These are phyloP conservation scores for Margaritifera margaritifera DNA, from an alignment of 2,888 invertebrate genomes.

Conservation along the genomic window DNA sequence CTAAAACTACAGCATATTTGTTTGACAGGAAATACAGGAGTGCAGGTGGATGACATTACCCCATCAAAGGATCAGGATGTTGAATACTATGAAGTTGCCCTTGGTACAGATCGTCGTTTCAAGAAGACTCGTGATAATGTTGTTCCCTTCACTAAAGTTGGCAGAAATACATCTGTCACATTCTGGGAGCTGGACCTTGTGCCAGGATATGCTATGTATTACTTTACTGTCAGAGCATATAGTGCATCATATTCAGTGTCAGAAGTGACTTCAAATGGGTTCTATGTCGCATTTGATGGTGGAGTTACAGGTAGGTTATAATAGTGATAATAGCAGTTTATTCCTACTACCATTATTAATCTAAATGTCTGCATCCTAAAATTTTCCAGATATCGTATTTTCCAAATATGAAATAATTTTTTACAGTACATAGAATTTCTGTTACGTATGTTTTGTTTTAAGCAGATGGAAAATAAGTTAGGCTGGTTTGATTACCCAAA, in stretches of 20 bases:
- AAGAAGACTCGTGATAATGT: conserved; percentile 49
- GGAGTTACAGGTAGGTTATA: conserved; percentile 36
- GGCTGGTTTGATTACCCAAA: no score
- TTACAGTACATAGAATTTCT: no score
- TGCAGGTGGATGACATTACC: conserved; percentile 21
- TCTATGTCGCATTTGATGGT: conserved; percentile 49
- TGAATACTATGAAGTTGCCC: conserved; percentile 48
- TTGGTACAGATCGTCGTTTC: conserved; percentile 55
- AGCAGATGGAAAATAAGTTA: no score
- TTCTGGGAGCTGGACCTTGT: conserved; percentile 47
- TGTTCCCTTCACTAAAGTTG: conserved; percentile 51
- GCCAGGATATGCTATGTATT: conserved; percentile 44
- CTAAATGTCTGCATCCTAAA: no score
- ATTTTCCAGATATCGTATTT: no score
- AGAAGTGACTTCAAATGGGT: conserved; percentile 52
- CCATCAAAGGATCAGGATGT: conserved; percentile 40
- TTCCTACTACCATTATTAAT: no score
- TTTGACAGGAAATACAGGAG: conserved; percentile 36
- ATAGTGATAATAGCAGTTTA: no score
- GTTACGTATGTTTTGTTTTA: no score
- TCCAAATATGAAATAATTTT: no score
- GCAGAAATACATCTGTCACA: conserved; percentile 47
- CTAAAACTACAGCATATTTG: no score
- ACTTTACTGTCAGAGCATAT: conserved; percentile 53
- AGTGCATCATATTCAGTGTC: conserved; percentile 44